A percentile compares a stretch with the other conserved stretches of the same genome.
Evolutionary conservation across 2,113 vertebrate species (phyloP).

Genomic region (Marmota flaviventris): DNA sequence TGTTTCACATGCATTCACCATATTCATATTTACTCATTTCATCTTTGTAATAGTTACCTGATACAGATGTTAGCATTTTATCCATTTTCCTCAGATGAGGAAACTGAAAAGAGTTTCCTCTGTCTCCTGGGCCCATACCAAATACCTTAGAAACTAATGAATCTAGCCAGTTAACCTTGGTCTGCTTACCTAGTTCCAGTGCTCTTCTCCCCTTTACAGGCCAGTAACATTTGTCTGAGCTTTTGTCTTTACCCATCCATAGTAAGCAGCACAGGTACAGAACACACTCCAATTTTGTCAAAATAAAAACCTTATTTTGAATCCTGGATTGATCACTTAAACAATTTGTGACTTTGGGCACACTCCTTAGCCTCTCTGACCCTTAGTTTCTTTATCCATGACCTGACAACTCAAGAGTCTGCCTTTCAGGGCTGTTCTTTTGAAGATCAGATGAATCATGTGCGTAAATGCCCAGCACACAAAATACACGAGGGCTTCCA

Average conservation of each 20-base stretch:
- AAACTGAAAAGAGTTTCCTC: background rate
- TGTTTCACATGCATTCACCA: background rate
- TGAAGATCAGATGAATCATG: background rate
- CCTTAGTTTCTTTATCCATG: background rate
- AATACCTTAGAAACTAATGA: background rate
- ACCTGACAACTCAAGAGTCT: background rate
- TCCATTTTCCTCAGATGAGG: background rate
- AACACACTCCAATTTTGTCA: background rate
- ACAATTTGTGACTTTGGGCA: background rate
- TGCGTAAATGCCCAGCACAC: too few species aligned
- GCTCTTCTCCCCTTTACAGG: background rate
- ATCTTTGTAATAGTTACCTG: background rate
- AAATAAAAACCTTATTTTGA: background rate
- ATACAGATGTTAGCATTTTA: background rate
- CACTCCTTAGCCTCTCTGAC: background rate
- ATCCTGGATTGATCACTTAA: background rate
- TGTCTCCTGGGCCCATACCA: background rate
- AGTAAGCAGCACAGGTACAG: background rate
- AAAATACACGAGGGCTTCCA: background rate
- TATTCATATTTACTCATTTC: background rate
- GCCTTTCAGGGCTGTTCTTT: background rate
- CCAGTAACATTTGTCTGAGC: background rate
- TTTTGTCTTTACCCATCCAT: background rate
- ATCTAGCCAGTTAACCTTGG: background rate
- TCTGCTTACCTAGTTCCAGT: background rate